Conservation (phyloP, 2,113 vertebrate species). For the Antechinus stuartii region DNA sequence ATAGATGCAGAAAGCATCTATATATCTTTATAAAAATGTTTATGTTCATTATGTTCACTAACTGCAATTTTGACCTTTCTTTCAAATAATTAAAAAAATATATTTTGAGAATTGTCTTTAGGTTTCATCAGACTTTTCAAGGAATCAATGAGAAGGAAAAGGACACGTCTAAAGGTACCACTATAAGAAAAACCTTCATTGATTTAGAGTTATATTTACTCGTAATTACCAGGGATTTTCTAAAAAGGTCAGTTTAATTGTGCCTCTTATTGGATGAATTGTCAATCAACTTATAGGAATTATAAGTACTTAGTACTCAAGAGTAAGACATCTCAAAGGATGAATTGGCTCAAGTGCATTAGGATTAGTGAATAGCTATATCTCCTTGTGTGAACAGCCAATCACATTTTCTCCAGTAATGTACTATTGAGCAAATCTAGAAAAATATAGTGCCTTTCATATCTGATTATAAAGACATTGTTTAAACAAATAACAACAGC, state of each 20-base stretch:
- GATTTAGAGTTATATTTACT: not conserved
- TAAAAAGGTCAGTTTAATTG: not conserved
- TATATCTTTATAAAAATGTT: not conserved
- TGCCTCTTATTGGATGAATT: conserved; percentile 14
- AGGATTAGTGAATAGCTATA: not conserved
- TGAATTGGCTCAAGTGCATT: not conserved
- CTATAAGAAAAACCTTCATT: not conserved
- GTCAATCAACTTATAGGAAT: conserved; percentile 46
- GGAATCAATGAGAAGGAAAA: not conserved
- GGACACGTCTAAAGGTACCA: not conserved
- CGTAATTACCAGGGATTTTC: not conserved
- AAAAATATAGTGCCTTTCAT: not conserved
- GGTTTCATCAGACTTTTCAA: not conserved
- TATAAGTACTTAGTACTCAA: not conserved
- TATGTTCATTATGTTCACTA: not conserved
- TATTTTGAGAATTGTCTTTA: not conserved
- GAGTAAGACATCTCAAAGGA: not conserved
- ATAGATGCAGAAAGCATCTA: not conserved
- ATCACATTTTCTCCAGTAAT: conserved; percentile 79
- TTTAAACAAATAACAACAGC: not conserved
- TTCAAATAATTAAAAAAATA: not conserved
- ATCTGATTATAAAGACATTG: not conserved
- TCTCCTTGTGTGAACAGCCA: conserved; percentile 68
- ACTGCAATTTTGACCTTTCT: not conserved
- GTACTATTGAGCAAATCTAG: conserved; percentile 60